Base-by-base conservation (phyloP, 2,888 invertebrate species). In the Brachyptera risi region DNA sequence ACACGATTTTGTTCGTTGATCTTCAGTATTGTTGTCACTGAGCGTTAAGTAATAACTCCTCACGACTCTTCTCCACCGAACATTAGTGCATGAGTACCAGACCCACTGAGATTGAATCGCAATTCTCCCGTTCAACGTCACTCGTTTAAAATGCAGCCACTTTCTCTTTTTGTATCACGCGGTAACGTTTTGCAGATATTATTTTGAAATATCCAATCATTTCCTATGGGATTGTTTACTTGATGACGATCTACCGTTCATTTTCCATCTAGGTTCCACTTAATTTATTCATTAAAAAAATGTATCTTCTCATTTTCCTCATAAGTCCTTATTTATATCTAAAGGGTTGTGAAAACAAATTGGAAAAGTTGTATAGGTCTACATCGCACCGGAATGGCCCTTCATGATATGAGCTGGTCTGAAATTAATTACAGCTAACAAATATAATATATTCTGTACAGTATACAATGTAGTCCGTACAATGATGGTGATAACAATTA, bases 361-460 rank as follows among this genome's bases (percentile, higher is more conserved):
- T 35, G 38, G 37, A 54, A 54, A 54, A 37, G 19, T 54, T 54
- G 17, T 54, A 47, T 47, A 42, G 5, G 11, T 11, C 35, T 31
- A 40, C 11, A 54, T 54, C 4, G 35, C 19, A 35, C 35, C 35
- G 54, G 21, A 19, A 35, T 37, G 35, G 35, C 35, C 35, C 37
- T 54, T n/a, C n/a, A 54, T 54, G 54, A 54, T 54, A 54, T 54
- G 54, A 54, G 37, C 54, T 54, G 54, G 54, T 37, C 54, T 54
- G 35, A 21, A 35, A 35, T 31, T 35, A 54, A 37, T 37, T 35
- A 54, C 54, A 21, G 9, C 15, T 19, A 54, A 54, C 54, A 37
- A 37, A 54, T 35, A 21, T 35, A 54, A 54, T 37, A 54, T 54
- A 9, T 51, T 54, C 37, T 54, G 23, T 37, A 54, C 31, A 54